Evolutionary conservation across 1,140 invertebrate genomes (phyloP), one percentile per base, ranked within the genome.

Genomic region (Drosophila tani): DNA sequence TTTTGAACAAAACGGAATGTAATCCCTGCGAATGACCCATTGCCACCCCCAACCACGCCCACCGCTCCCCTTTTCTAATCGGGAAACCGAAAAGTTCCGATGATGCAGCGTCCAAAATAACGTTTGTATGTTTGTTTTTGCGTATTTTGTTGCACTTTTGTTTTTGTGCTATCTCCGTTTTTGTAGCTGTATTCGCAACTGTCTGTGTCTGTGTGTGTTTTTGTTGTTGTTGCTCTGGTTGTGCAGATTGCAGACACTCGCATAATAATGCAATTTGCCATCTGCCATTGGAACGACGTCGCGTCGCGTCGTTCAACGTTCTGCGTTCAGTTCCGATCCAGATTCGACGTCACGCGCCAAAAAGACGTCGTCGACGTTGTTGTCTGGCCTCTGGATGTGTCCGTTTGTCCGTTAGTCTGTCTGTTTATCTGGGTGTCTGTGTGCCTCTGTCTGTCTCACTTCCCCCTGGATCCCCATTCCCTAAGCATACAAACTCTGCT

Each of bases 231-330:
- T 74, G 53, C 69, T 76, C 21, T 75, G 77, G 81, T 51, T 82
- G 56, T 91, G 75, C 88, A 91, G 88, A 88, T 82, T 91, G 83
- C 88, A 91, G 88, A 91, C 88, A 91, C 85, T 91, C 81, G 88
- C 90, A 91, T 91, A 91, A 91, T 91, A 91, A 91, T 91, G 86
- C 87, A 91, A 91, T 91, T 91, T 87, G 87, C 86, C 87, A 91
- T 76, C 86, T 85, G 81, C 78, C 84, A 79, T 56, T 56, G 63
- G 35, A 62, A 38, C 53, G 65, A 51, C 64, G 53, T 12, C 49
- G 49, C 46, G 50, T 32, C 50, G 49, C 27, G 21, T 24, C 21
- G 21, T 32, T 49, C 58, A 15, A 38, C 32, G 53, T 56, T 57
- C 55, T 40, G 55, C 55, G 19, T 57, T 57, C 35, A 21, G 35